These are phyloP conservation scores for Brachystomella parvula DNA, from an alignment of 1,140 invertebrate species.

Conservation along the genomic window DNA sequence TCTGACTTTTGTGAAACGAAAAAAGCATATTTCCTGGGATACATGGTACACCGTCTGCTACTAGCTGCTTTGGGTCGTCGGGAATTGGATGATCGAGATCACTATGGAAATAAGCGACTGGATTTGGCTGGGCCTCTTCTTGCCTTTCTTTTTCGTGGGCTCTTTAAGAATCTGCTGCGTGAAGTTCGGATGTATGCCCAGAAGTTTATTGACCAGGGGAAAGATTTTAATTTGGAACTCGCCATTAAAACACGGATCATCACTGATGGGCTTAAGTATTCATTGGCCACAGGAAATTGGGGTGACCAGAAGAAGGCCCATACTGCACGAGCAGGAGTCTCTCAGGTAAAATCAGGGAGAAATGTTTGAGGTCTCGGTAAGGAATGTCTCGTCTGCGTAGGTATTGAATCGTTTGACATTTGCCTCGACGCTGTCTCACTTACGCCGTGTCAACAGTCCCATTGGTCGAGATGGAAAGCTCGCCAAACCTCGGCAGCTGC, in stretches of 20 bases:
- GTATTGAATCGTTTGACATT: constrained; percentile 94
- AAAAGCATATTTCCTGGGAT: constrained; percentile 95
- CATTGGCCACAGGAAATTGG: constrained; percentile 98
- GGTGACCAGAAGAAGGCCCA: constrained; percentile 99
- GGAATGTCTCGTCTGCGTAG: constrained; percentile 38
- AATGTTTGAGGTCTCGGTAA: not conserved
- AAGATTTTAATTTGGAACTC: constrained; percentile 94
- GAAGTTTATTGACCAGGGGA: constrained; percentile 96
- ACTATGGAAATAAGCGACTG: constrained; percentile 96
- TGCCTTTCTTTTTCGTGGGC: constrained; percentile 87
- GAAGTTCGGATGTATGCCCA: constrained; percentile 96
- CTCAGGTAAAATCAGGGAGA: constrained; percentile 52
- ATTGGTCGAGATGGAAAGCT: constrained; percentile 97
- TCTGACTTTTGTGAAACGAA: constrained; percentile 99
- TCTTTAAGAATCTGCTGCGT: constrained; percentile 90
- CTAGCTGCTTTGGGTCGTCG: constrained; percentile 87
- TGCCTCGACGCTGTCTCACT: constrained; percentile 94
- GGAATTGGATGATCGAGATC: constrained; percentile 97
- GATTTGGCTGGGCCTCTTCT: constrained; percentile 93
- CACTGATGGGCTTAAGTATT: constrained; percentile 95
- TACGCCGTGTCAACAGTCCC: constrained; percentile 92
- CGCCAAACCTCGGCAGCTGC: constrained; percentile 93
- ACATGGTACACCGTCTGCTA: constrained; percentile 95
- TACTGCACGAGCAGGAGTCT: constrained; percentile 87
- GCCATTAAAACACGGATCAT: constrained; percentile 97